Percentiles rank a stretch among this genome's conserved stretches.
These are phyloP conservation scores for Probaryconus sp. DNA, from an alignment of 1,140 invertebrate genomes.

Conservation along the genomic window DNA sequence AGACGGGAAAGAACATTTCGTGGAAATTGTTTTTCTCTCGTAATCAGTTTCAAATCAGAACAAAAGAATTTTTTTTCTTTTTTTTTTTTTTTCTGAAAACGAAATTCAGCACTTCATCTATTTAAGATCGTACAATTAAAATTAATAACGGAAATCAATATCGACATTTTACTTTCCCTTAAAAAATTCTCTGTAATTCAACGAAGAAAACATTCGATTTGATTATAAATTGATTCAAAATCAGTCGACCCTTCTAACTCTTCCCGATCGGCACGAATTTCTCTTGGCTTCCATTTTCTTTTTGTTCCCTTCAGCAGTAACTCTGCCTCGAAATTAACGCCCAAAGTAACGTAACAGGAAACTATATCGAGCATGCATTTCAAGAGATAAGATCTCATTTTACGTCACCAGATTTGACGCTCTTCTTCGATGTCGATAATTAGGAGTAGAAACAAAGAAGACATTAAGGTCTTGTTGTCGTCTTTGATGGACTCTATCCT, in stretches of 20 bases:
- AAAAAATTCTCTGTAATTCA: too few species aligned
- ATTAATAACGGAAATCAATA: too few species aligned
- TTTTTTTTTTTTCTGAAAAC: too few species aligned
- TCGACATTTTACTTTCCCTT: too few species aligned
- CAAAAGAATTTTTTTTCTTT: too few species aligned
- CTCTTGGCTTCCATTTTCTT: constrained; percentile 34
- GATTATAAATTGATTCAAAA: constrained; percentile 34
- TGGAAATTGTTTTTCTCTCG: too few species aligned
- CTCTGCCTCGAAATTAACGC: constrained; percentile 36
- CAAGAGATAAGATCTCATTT: constrained; percentile 30
- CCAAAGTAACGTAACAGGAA: constrained; percentile 32
- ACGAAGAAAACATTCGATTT: too few species aligned
- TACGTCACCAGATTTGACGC: constrained; percentile 8
- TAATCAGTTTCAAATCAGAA: too few species aligned
- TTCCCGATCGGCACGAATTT: constrained; percentile 22
- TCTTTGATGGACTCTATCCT: not conserved
- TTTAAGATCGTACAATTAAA: too few species aligned
- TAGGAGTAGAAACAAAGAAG: constrained; percentile 12
- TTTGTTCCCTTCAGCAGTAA: constrained; percentile 14
- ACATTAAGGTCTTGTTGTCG: not conserved
- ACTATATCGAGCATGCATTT: constrained; percentile 30
- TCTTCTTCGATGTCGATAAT: constrained; percentile 21
- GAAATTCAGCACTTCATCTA: too few species aligned
- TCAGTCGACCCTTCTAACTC: constrained; percentile 14
- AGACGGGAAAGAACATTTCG: too few species aligned